Evolutionary conservation across 64 coral and sea anemone species (phyloP), one percentile per base, ranked within the genome.

Genomic region (Stylophora pistillata): DNA sequence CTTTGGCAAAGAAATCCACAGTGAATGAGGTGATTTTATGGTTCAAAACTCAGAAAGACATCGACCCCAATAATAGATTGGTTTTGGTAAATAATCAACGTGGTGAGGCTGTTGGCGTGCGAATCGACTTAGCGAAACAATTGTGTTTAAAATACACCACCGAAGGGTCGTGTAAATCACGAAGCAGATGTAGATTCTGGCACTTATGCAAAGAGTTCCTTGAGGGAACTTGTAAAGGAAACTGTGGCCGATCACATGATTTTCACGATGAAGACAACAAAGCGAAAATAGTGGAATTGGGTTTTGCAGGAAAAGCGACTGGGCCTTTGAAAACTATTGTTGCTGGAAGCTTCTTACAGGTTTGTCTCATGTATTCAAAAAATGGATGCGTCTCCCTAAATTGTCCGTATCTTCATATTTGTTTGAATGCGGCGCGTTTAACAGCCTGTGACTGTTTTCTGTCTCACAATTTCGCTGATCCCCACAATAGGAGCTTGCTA

Each of bases 171-270:
- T 92, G 90, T 92, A 66, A 55, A 30, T 75, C 53, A 0, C 82
- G 20, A 12, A 31, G n/a, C 0, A 58, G 73, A 15, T 92, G 90
- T 32, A 29, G 57, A 23, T 85, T 71, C 61, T 92, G 81, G 33
- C 90, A 92, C 62, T 18, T 92, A 21, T 92, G 90, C 27, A 86
- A 70, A 41, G 60, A 64, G 53, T 92, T 86, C 58, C 34, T 92
- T 2, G 90, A 92, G 18, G 82, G 81, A 71, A 75, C 15, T 41
- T 92, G 90, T 52, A 78, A 86, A 13, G 52, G 30, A 14, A 3
- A 74, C 47, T 92, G 90, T 47, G 57, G 58, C 2, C 72, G 52
- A 65, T 86, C 90, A n/a, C 90, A 92, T 27, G 74, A 92, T 55
- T 78, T 92, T 31, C 58, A 77, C 28, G 90, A 92, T 28, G 65